phyloP scores from a whole-genome alignment of 1,140 invertebrate genomes.

The Venturia canescens region DNA sequence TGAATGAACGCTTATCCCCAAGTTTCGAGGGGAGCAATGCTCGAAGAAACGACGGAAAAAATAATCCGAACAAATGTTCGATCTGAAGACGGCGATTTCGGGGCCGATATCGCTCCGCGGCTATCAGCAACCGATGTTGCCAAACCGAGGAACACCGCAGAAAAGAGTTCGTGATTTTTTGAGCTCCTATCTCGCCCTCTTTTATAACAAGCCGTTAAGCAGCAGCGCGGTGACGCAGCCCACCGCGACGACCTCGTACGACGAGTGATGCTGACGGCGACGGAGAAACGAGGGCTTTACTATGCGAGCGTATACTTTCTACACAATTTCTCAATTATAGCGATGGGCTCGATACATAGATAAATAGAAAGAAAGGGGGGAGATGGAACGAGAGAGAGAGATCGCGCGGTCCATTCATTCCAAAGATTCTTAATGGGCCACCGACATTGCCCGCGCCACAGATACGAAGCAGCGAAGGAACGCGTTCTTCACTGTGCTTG shows the following conservation, averaged over 20 bases:
- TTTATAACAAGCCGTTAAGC: slow-evolving; percentile 10
- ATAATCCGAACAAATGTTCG: too few species aligned
- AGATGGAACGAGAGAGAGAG: slow-evolving; percentile 46
- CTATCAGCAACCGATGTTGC: slow-evolving; percentile 66
- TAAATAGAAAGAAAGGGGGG: neutral
- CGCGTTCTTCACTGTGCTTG: slow-evolving; percentile 60
- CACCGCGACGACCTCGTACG: slow-evolving; percentile 8
- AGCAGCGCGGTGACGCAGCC: neutral
- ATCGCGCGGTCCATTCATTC: slow-evolving; percentile 59
- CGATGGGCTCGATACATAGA: slow-evolving; percentile 21
- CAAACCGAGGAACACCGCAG: slow-evolving; percentile 52
- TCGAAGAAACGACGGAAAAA: too few species aligned
- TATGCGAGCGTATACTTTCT: slow-evolving; percentile 8
- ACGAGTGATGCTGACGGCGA: neutral
- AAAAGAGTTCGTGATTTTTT: slow-evolving; percentile 22
- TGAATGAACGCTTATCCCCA: too few species aligned
- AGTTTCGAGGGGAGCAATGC: too few species aligned
- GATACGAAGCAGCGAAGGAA: slow-evolving; percentile 37
- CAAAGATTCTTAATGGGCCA: slow-evolving; percentile 58
- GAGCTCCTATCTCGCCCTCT: neutral
- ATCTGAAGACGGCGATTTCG: neutral
- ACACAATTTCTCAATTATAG: slow-evolving; percentile 60
- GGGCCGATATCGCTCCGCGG: slow-evolving; percentile 56
- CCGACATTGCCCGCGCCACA: slow-evolving; percentile 43
- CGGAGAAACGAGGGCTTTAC: neutral